These are phyloP conservation scores for Caloenas nicobarica DNA, from an alignment of 2,113 vertebrate genomes.

Conservation along the genomic window DNA sequence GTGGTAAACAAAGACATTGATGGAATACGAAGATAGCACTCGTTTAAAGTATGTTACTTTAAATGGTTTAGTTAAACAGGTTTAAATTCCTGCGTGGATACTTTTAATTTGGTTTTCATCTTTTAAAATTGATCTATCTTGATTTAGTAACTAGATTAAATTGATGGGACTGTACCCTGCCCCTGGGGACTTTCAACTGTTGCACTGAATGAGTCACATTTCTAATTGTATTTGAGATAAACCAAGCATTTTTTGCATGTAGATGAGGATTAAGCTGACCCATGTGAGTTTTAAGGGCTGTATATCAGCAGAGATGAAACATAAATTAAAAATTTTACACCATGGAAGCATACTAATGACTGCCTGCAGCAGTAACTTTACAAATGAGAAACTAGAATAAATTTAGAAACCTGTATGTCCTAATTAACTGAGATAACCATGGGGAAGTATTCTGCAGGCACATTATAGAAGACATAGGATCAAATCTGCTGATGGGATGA, in stretches of 20 bases:
- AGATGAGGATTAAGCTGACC: background rate
- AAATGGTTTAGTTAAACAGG: background rate
- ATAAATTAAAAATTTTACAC: background rate
- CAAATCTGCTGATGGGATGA: background rate
- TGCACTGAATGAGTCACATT: background rate
- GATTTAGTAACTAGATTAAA: background rate
- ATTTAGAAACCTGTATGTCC: background rate
- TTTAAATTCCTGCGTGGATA: background rate
- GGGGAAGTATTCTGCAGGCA: background rate
- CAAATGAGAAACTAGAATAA: background rate
- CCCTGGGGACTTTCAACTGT: background rate
- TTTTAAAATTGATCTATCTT: background rate
- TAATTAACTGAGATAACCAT: background rate
- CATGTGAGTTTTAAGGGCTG: background rate
- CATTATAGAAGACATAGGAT: background rate
- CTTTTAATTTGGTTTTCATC: background rate
- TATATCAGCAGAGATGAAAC: background rate
- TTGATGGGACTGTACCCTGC: background rate
- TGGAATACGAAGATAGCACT: background rate
- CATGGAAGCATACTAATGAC: background rate
- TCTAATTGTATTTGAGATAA: conserved; percentile 7
- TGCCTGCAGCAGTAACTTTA: background rate
- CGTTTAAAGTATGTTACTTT: background rate
- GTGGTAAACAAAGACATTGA: background rate
- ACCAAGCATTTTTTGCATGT: background rate